These are phyloP conservation scores for Stichodactyla helianthus DNA, from an alignment of 64 coral and sea anemone species.

Conservation along the genomic window DNA sequence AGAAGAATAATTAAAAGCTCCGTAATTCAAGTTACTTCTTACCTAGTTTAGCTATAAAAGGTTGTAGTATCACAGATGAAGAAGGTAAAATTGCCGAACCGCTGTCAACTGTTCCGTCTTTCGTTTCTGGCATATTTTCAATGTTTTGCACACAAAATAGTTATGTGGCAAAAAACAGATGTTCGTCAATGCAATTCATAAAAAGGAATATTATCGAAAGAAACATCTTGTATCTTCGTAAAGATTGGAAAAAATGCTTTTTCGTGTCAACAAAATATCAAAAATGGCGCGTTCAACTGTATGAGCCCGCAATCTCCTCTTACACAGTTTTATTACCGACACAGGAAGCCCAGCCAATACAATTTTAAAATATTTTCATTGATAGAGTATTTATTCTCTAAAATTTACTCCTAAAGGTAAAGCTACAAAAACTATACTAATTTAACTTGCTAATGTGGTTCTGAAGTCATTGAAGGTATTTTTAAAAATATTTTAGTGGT, in stretches of 20 bases:
- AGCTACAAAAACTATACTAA: background rate
- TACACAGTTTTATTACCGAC: background rate
- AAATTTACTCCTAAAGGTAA: background rate
- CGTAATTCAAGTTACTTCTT: constrained; percentile 7
- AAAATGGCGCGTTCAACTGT: constrained; percentile 42
- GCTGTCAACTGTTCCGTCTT: background rate
- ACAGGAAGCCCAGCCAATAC: background rate
- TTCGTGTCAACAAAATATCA: constrained; percentile 32
- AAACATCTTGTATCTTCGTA: constrained; percentile 23
- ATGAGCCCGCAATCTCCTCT: background rate
- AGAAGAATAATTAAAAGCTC: background rate
- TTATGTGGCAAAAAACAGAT: background rate
- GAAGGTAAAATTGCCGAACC: constrained; percentile 33
- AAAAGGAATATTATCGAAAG: background rate
- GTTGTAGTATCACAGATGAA: constrained; percentile 29
- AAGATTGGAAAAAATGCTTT: background rate
- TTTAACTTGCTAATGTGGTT: background rate
- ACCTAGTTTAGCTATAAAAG: constrained; percentile 81
- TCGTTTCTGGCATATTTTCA: constrained; percentile 31
- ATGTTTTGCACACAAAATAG: constrained; percentile 11
- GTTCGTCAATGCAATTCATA: background rate
- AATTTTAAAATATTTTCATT: background rate
- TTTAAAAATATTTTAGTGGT: background rate
- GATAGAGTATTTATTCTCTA: background rate
- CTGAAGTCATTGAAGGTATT: background rate